Evolutionary conservation across 2,113 vertebrate genomes (phyloP), one percentile per base, ranked within the genome.

Genomic region (Asarcornis scutulata): DNA sequence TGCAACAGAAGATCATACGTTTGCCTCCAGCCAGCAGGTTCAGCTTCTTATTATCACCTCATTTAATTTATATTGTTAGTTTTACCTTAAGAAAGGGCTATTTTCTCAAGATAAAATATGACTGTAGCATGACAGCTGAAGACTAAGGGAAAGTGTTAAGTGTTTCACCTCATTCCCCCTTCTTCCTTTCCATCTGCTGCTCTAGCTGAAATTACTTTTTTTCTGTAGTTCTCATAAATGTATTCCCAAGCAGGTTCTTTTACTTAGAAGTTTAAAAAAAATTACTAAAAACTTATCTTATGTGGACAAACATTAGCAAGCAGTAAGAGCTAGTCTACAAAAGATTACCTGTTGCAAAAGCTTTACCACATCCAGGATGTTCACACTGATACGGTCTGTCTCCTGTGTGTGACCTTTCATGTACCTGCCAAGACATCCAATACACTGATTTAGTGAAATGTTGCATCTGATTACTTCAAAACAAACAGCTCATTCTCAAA

Each of bases 401-500:
- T 96, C 99, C 99, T 8, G 99, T 99, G 97, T 99, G 99, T 21
- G 99, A 99, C 77, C 99, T 98, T 92, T 99, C 99, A 32, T 99
- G 99, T 27, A 99, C 99, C 99, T 99, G 96, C 96, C 83, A 84
- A 97, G 63, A 96, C 27, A 97, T 59, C n/a, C 82, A 81, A 48
- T 18, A 73, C 27, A 69, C 7, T 50, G 44, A 67, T 34, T 89
- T 81, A 60, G 66, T 53, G 14, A 86, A 73, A 66, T n/a, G 46
- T 38, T 77, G 32, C 46, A 72, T 38, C 21, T 83, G 25, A 56
- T 68, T 62, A 66, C 44, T 81, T 56, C 62, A 89, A 32, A 74
- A 82, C 34, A 88, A 93, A 71, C 20, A 83, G 21, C 10, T 88
- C 15, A 56, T 58, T 88, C 75, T 81, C 10, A 56, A 80, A 90